A percentile compares a stretch with the other conserved stretches of the same genome.
These are phyloP conservation scores for Epinotia nisella DNA, from an alignment of 2,888 invertebrate genomes.

Conservation along the genomic window DNA sequence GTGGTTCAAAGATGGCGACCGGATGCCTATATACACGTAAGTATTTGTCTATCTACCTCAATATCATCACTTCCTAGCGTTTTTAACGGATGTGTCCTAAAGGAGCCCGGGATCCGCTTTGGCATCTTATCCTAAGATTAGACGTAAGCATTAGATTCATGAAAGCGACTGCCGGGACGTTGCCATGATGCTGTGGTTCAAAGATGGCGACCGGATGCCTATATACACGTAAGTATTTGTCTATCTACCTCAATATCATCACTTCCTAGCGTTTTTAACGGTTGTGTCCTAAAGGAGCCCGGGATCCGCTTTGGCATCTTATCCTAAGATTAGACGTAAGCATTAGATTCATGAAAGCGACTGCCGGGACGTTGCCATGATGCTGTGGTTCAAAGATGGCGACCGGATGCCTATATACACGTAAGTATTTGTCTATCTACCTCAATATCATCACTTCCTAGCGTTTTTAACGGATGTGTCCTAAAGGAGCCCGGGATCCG, in stretches of 20 bases:
- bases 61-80: not conserved
- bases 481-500: no score
- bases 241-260: not conserved
- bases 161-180: slow-evolving; percentile 94
- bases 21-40: slow-evolving; percentile 95
- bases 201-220: slow-evolving; percentile 92
- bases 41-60: slow-evolving; percentile 48
- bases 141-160: no score
- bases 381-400: slow-evolving; percentile 95
- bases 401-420: slow-evolving; percentile 94
- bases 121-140: no score
- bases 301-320: no score
- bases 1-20: slow-evolving; percentile 94
- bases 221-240: slow-evolving; percentile 89
- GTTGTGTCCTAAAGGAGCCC: no score
- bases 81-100: no score
- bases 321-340: no score
- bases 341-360: no score
- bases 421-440: slow-evolving; percentile 75
- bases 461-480: no score
- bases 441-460: not conserved
- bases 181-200: slow-evolving; percentile 95
- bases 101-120: no score
- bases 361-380: slow-evolving; percentile 94
- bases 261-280: no score